Evolutionary conservation across 2,888 invertebrate species (phyloP).

Genomic region (Tineola bisselliella): DNA sequence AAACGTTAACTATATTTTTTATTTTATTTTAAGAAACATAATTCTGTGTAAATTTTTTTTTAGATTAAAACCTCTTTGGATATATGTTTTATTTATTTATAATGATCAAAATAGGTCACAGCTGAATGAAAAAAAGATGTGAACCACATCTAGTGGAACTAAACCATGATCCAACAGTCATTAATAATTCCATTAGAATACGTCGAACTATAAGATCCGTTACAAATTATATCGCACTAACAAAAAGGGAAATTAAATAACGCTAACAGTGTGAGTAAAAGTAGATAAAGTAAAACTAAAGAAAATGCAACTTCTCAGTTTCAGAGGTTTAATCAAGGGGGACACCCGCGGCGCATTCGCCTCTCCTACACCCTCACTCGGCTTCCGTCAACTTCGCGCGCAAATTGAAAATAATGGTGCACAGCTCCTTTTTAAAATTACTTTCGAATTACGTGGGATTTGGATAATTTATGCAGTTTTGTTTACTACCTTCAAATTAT

Average conservation of each 20-base stretch:
- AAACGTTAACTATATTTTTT: too few species aligned
- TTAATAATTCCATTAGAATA: not conserved
- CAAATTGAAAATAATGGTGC: constrained; percentile 64
- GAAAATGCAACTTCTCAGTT: constrained; percentile 59
- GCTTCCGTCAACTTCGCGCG: constrained; percentile 49
- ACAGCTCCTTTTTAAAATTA: constrained; percentile 11
- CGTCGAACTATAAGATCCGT: not conserved
- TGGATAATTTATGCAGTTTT: constrained; percentile 6
- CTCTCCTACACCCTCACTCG: constrained; percentile 33
- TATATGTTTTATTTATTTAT: too few species aligned
- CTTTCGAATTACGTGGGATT: constrained; percentile 11
- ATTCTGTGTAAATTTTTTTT: too few species aligned
- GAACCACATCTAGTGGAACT: too few species aligned
- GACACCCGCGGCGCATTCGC: constrained; percentile 57
- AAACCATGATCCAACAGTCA: too few species aligned
- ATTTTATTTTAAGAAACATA: too few species aligned
- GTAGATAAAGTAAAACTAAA: constrained; percentile 17
- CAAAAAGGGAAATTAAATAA: not conserved
- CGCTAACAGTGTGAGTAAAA: not conserved
- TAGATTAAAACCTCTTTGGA: too few species aligned
- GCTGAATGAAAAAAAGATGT: too few species aligned
- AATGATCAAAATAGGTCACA: too few species aligned
- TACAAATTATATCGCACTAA: not conserved
- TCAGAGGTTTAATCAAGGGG: constrained; percentile 63
- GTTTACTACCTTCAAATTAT: not conserved